Percentiles rank a stretch among this genome's conserved stretches.
Conservation (phyloP, 2,888 invertebrate species). For the Adela reaumurella region DNA sequence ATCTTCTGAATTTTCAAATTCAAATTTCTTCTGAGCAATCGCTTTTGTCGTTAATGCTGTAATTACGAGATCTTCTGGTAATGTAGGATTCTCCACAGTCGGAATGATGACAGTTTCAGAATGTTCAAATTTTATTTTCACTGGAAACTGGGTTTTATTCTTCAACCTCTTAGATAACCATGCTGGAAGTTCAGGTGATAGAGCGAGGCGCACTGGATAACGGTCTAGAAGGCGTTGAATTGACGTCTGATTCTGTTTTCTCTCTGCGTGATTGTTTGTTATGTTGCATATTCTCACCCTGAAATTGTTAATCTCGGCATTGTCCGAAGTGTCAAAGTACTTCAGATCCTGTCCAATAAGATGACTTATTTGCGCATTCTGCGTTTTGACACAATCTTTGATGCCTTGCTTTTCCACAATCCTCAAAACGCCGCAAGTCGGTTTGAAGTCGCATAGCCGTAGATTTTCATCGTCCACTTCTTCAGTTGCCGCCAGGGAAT, state of each 20-base stretch:
- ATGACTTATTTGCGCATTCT: slow-evolving; percentile 69
- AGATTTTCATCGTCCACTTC: slow-evolving; percentile 69
- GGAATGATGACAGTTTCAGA: not conserved
- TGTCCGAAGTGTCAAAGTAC: slow-evolving; percentile 16
- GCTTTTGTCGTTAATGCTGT: not conserved
- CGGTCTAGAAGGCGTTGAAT: not conserved
- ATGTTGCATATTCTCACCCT: not conserved
- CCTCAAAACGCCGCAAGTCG: slow-evolving; percentile 65
- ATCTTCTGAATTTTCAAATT: slow-evolving; percentile 54
- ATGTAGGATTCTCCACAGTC: not conserved
- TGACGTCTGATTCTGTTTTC: not conserved
- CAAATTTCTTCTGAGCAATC: slow-evolving; percentile 26
- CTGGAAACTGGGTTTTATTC: slow-evolving; percentile 62
- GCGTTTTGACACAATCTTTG: slow-evolving; percentile 60
- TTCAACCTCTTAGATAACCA: slow-evolving; percentile 7
- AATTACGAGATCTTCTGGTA: not conserved
- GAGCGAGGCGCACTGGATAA: not conserved
- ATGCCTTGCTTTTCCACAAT: slow-evolving; percentile 62
- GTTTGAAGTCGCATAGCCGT: slow-evolving; percentile 69
- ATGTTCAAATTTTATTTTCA: slow-evolving; percentile 49
- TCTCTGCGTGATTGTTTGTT: not conserved
- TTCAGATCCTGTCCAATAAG: slow-evolving; percentile 69
- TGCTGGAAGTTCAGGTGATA: not conserved
- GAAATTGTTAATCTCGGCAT: slow-evolving; percentile 22
- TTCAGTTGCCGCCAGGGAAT: slow-evolving; percentile 64